Evolutionary conservation across 2,797 vertebrate species (phyloP).

Genomic region (Bucorvus abyssinicus): DNA sequence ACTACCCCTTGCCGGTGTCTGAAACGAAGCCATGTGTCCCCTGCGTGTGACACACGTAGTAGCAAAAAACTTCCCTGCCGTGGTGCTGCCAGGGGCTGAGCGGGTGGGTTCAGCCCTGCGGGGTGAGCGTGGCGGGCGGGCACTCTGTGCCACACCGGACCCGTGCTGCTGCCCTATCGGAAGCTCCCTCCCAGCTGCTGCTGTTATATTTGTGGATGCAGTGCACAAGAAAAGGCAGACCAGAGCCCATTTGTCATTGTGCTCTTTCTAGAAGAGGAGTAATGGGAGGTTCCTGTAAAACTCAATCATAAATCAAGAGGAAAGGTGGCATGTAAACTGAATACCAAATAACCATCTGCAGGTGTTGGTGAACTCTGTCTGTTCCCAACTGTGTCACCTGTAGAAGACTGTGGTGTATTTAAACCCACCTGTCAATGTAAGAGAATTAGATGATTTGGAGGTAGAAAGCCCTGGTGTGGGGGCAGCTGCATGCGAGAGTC

Average conservation of each 20-base stretch:
- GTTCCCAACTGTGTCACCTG: background rate
- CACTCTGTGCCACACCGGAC: accelerated
- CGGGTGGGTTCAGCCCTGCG: accelerated
- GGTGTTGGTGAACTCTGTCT: background rate
- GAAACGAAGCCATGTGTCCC: background rate
- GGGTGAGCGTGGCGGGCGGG: background rate
- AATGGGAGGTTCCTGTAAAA: accelerated
- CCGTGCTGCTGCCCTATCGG: background rate
- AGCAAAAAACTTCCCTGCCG: background rate
- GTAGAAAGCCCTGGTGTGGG: accelerated
- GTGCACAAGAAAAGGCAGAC: accelerated
- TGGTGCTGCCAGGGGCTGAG: background rate
- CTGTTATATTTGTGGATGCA: accelerated
- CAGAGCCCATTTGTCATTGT: accelerated
- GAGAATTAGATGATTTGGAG: accelerated
- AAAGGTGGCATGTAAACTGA: accelerated
- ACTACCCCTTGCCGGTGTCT: background rate
- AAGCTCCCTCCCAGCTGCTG: background rate
- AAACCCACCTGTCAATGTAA: too few relatives aligned
- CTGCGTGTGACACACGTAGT: accelerated
- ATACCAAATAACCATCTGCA: background rate
- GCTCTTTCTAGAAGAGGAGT: accelerated
- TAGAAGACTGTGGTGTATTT: accelerated
- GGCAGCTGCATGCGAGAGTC: accelerated
- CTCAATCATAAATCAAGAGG: accelerated